Base-by-base conservation (phyloP, 2,797 vertebrate genomes). In the Otus scops region DNA sequence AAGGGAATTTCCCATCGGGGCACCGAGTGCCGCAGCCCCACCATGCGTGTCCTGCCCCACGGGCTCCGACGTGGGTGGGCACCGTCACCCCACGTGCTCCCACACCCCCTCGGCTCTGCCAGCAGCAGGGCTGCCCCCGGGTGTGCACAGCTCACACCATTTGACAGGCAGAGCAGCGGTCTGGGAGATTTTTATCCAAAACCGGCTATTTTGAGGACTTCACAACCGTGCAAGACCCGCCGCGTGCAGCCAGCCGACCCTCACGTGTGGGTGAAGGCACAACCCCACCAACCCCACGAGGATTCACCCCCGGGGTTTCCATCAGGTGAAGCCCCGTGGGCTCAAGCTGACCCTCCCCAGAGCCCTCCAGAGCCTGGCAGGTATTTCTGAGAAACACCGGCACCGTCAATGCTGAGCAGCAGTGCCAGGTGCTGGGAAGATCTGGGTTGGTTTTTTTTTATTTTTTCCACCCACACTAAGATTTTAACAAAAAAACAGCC, bases 261-360 rank as follows among this genome's bases (percentile, higher is more conserved):
- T 5, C 3, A 1, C 6, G 0, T 2, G 1, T 2, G 36, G 20
- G 61, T 20, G 8, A 8, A 19, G 24, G 51, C 43, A 41, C 38
- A 4, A n/a, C 51, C 51, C 39, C 7, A 10, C 23, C 15, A 59
- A 60, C 24, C 64, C 70, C 45, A 17, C 2, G 0, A 36, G 70
- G 63, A 28, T 47, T 63, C 27, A 13, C 18, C 59, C n/a, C 15
- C 2, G 0, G 56, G 15, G 38, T 16, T 65, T 15, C 56, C 17
- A 30, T 8, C 27, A 2, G 71, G 14, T 34, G 18, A 65, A 71
- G 24, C 39, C 41, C 71, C 2, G 1, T 5, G 64, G 57, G 50
- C 70, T 64, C 77, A 8, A 8, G 32, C 11, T 34, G 57, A 45
- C 45, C 34, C n/a, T 70, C 28, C 39, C 64, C 51, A 38, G 41